Evolutionary conservation across 2,888 invertebrate genomes (phyloP), one percentile per base, ranked within the genome.

Genomic region (Drosophila infuscata): DNA sequence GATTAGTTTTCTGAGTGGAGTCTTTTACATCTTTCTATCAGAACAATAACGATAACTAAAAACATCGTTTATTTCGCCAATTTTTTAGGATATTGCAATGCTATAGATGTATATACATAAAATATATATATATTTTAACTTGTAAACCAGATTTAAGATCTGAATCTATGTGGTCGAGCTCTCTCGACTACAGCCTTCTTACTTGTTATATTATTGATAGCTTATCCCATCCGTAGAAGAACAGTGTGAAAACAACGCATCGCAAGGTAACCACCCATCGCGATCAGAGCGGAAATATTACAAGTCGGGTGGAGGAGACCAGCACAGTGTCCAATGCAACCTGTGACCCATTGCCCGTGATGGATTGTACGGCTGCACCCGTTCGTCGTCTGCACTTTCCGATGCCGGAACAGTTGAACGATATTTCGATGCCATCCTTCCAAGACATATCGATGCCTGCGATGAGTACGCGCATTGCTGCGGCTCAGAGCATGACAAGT

Each of bases 231-330:
- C 20, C 43, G 9, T 54, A 79, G 65, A 51, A 43, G 0, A 69
- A 29, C 29, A 63, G 65, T 4, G 33, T 56, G 3, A 53, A 63
- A 11, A 76, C 61, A 1, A 74, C 64, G 17, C 32, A 53, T 8
- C 76, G 70, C 0, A 73, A 60, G 43, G 53, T 81, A 0, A 67
- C 65, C 5, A 84, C 76, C 3, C 61, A 29, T 20, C 68, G 70
- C 9, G 88, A 85, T 60, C 52, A 53, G 20, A 49, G 70, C 30
- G 85, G 82, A 17, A 74, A 76, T n/a, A 53, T 76, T 3, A 79
- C 81, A 1, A 79, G 69, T 9, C 72, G 43, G 4, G 25, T 81
- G 1, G 79, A 79, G 12, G 83, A 78, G 66, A 75, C 62, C 7
- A 74, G 70, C 52, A 77, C 69, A 0, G 36, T 81, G 2, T 70